Evolutionary conservation across 2,888 invertebrate genomes (phyloP).

Genomic region (Ormyrus thymus): DNA sequence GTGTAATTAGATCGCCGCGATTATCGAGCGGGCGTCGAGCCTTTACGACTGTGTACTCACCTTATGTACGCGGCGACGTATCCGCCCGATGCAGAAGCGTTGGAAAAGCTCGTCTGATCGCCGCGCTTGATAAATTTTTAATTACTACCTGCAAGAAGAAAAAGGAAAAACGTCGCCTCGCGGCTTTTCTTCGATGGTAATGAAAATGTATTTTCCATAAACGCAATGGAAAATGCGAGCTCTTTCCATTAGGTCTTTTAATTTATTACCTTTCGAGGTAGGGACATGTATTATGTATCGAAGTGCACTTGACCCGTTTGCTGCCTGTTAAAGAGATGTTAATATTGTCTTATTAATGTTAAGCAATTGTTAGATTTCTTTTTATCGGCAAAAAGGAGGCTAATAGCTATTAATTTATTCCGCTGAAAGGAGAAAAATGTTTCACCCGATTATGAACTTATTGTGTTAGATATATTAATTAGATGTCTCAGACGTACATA

Average conservation of each 20-base stretch:
- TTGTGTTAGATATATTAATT: no score
- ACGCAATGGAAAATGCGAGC: slow-evolving; percentile 38
- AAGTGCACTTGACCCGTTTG: slow-evolving; percentile 48
- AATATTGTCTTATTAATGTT: not conserved
- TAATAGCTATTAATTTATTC: not conserved
- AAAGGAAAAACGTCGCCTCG: no score
- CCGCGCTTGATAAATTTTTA: slow-evolving; percentile 44
- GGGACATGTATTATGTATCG: not conserved
- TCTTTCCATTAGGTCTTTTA: slow-evolving; percentile 45
- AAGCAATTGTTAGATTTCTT: not conserved
- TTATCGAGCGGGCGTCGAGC: not conserved
- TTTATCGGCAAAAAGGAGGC: not conserved
- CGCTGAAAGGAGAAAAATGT: no score
- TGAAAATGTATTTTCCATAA: slow-evolving; percentile 14
- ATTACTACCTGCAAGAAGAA: slow-evolving; percentile 19
- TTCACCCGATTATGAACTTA: no score
- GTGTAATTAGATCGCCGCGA: slow-evolving; percentile 42
- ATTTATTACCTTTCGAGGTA: slow-evolving; percentile 31
- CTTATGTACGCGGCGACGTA: not conserved
- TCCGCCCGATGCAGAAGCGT: slow-evolving; percentile 1
- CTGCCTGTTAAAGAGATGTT: not conserved
- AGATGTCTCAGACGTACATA: no score
- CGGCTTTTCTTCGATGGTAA: slow-evolving; percentile 1
- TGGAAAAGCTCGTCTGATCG: slow-evolving; percentile 12
- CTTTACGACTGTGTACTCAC: not conserved